Conservation (phyloP, 2,888 invertebrate species). For the Terebella lapidaria region DNA sequence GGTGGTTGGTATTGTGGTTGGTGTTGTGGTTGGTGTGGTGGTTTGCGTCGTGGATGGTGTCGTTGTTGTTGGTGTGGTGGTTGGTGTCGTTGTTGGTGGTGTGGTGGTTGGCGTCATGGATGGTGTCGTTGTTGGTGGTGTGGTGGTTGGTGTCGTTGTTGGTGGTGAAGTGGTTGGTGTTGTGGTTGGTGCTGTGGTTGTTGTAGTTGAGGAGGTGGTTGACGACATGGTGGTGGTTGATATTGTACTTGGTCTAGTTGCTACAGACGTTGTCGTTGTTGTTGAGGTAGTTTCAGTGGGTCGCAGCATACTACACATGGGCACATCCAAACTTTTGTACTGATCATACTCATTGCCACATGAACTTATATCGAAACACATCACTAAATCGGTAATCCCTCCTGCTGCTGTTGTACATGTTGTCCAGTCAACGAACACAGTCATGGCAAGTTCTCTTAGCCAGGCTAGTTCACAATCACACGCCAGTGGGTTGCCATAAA, state of each 20-base stretch:
- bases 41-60: constrained; percentile 5
- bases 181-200: constrained; percentile 5
- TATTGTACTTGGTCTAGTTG: neutral
- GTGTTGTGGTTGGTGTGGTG: neutral
- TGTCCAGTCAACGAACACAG: constrained; percentile 13
- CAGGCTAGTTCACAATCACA: constrained; percentile 20
- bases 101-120: constrained; percentile 1
- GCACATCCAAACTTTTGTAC: neutral
- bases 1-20: neutral
- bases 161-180: constrained; percentile 2
- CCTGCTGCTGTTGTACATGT: constrained; percentile 1
- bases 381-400: neutral
- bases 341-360: constrained; percentile 4
- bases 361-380: constrained; percentile 10
- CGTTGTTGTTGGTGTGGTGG: neutral
- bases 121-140: neutral
- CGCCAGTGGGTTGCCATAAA: constrained; percentile 15
- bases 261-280: neutral
- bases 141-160: neutral
- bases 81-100: constrained; percentile 1
- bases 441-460: constrained; percentile 5
- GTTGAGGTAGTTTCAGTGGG: neutral
- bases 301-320: neutral
- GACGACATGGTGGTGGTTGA: neutral
- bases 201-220: constrained; percentile 2